Conservation (phyloP, 2,113 vertebrate species). For the Tauraco erythrolophus region DNA sequence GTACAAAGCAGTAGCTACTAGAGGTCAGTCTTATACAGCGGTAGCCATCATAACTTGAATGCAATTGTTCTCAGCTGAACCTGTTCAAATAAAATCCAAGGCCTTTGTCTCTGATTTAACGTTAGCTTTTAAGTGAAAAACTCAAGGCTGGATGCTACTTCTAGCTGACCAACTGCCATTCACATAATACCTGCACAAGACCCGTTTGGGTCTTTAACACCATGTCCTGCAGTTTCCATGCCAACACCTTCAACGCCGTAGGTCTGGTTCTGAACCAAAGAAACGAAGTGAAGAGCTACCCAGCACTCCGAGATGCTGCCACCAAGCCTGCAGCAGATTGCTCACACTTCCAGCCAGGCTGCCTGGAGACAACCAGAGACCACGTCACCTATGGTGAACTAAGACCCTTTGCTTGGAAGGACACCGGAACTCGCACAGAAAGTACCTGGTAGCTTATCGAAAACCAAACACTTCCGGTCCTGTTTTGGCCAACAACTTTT, state of each 20-base stretch:
- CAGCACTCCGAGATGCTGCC: rapidly evolving
- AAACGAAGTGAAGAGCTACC: not conserved
- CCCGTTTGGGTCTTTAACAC: rapidly evolving
- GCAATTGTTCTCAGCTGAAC: not conserved
- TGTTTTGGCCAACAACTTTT: not conserved
- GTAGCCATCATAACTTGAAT: not conserved
- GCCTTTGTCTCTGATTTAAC: not conserved
- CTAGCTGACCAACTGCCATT: not conserved
- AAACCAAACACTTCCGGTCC: not conserved
- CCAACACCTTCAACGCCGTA: not conserved
- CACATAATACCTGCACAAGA: not conserved
- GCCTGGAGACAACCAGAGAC: not conserved
- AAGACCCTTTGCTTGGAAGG: not conserved
- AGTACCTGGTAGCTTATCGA: rapidly evolving
- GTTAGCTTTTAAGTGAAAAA: not conserved
- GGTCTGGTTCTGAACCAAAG: not conserved
- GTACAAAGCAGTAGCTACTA: not conserved
- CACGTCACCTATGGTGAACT: rapidly evolving
- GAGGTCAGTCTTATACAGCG: not conserved
- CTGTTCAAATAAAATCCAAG: not conserved
- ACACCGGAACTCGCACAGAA: not conserved
- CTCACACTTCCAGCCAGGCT: rapidly evolving
- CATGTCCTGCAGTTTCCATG: rapidly evolving
- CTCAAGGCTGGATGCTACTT: not conserved
- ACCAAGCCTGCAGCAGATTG: too few relatives aligned